A percentile compares a stretch with the other conserved stretches of the same genome.
Conservation (phyloP, 2,888 invertebrate species). For the Heliconius aoede region DNA sequence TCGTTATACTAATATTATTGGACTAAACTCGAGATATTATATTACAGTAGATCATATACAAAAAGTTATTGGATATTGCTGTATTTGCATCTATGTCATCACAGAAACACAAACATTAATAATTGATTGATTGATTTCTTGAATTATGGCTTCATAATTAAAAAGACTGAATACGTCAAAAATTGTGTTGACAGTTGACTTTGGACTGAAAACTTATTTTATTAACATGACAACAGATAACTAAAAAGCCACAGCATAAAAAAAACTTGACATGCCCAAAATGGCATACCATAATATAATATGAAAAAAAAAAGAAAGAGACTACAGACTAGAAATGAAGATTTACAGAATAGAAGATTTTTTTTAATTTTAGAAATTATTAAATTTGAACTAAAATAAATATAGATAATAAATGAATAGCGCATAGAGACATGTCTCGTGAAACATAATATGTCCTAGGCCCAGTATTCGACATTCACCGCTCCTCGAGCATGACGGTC, state of each 20-base stretch:
- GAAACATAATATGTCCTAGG: conserved; percentile 36
- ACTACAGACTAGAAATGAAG: conserved; percentile 16
- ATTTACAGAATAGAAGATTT: too few species aligned
- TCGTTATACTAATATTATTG: too few species aligned
- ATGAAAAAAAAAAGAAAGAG: neutral
- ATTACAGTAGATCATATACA: neutral
- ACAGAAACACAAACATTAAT: neutral
- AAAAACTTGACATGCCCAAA: neutral
- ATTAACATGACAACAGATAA: conserved; percentile 13
- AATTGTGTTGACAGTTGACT: conserved; percentile 8
- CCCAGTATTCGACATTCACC: conserved; percentile 82
- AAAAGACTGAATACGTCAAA: neutral
- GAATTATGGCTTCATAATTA: too few species aligned
- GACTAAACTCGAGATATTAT: neutral
- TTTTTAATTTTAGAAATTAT: conserved; percentile 13
- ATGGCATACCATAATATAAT: neutral
- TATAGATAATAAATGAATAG: conserved; percentile 22
- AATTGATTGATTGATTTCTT: too few species aligned
- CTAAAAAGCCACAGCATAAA: conserved; percentile 8
- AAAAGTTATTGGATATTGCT: neutral
- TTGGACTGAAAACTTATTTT: neutral
- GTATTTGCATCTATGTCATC: neutral
- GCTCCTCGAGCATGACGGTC: conserved; percentile 96
- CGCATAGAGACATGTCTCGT: conserved; percentile 17
- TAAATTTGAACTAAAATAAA: conserved; percentile 28